A percentile compares a stretch with the other conserved stretches of the same genome.
Conservation (phyloP, 2,113 vertebrate genomes). For the Potamarius usumacintae region DNA sequence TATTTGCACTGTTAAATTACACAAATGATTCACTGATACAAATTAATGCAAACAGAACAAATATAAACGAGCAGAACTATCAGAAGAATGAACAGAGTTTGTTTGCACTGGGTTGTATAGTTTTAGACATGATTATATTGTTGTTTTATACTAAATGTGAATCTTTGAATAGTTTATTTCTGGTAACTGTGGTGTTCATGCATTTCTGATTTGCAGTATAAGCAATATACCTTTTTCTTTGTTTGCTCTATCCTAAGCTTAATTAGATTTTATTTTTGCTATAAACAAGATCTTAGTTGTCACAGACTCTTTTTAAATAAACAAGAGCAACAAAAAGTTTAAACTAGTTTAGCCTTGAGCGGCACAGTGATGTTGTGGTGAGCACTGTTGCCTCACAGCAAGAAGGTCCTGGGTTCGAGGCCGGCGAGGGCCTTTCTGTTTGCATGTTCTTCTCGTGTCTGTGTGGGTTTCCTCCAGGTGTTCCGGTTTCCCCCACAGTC, state of each 20-base stretch:
- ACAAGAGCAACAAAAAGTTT: background rate
- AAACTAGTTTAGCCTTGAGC: background rate
- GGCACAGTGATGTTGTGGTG: no score
- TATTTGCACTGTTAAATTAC: constrained; percentile 6
- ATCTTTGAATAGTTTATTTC: background rate
- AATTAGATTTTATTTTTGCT: background rate
- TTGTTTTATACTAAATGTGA: background rate
- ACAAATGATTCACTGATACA: background rate
- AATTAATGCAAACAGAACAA: background rate
- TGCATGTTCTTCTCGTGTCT: no score
- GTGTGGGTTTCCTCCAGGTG: no score
- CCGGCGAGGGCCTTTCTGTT: no score
- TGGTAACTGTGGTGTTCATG: background rate
- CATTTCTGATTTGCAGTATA: background rate
- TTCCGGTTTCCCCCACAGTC: no score
- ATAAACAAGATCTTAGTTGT: background rate
- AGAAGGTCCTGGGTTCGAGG: no score
- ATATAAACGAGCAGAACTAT: background rate
- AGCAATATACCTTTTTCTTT: background rate
- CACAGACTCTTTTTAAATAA: background rate
- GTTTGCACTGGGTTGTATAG: background rate
- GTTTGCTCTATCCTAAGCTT: background rate
- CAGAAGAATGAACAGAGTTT: background rate
- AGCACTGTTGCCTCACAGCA: no score
- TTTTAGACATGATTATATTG: background rate